These are phyloP conservation scores for Ammodytes dubius DNA, from an alignment of 2,113 vertebrate genomes.

Conservation along the genomic window DNA sequence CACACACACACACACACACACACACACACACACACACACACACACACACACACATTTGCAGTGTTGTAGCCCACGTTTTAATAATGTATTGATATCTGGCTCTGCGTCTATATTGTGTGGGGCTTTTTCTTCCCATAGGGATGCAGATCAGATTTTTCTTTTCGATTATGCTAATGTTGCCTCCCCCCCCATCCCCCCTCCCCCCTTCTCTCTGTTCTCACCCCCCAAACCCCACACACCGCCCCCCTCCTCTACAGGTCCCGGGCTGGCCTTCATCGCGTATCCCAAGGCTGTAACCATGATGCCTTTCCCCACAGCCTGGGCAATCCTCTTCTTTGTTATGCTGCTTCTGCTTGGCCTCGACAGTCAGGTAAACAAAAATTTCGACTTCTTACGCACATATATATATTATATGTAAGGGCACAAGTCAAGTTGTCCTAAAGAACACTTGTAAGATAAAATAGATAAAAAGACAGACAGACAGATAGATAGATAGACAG, in stretches of 20 bases:
- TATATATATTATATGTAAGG: too few relatives aligned
- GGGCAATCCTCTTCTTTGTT: slow-evolving; percentile 98
- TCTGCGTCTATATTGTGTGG: slow-evolving; percentile 55
- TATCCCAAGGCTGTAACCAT: slow-evolving; percentile 98
- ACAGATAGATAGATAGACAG: too few relatives aligned
- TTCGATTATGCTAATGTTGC: slow-evolving; percentile 65
- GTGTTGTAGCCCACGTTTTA: slow-evolving; percentile 5
- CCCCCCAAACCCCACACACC: too few relatives aligned
- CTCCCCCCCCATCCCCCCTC: slow-evolving; percentile 26
- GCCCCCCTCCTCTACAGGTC: slow-evolving; percentile 88
- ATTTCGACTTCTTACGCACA: neutral
- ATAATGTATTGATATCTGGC: slow-evolving; percentile 43
- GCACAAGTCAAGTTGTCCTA: too few relatives aligned
- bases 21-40: neutral
- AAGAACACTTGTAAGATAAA: too few relatives aligned
- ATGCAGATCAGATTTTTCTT: slow-evolving; percentile 71
- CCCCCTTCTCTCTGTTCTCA: slow-evolving; percentile 61
- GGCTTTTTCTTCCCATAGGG: slow-evolving; percentile 33
- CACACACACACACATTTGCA: neutral
- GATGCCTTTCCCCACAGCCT: slow-evolving; percentile 98
- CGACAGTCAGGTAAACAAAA: slow-evolving; percentile 95
- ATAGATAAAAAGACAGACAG: too few relatives aligned
- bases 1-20: too few relatives aligned
- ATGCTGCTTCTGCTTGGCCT: slow-evolving; percentile 99
- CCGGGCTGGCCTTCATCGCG: slow-evolving; percentile 98